Base-by-base conservation (phyloP, 2,797 vertebrate species). In the Lemur catta region DNA sequence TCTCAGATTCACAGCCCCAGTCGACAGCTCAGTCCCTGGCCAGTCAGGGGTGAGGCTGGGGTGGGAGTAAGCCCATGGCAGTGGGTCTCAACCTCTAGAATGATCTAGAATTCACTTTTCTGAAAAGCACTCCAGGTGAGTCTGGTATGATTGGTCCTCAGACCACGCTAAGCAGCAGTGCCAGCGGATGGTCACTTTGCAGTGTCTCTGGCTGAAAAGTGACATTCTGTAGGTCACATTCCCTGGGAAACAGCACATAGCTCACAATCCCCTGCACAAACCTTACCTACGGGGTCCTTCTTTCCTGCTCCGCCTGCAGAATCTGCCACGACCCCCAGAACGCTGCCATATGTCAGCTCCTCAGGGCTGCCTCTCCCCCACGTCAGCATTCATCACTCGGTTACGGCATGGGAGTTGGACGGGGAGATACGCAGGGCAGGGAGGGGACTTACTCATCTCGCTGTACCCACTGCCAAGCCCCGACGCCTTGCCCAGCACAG, bases 211-310 rank as follows among this genome's bases (percentile, higher is more conserved):
- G 6, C 10, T 48, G 9, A 38, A 18, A 86, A 69, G 35, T n/a
- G 13, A 4, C 52, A n/a, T 7, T 33, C 52, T 3, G 10, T 1
- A 63, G 41, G 35, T 33, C 14, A 38, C 2, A 10, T 17, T 43
- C 52, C 76, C 57, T 30, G 30, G 61, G 46, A 89, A 79, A 48
- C n/a, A 6, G 6, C 33, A 1, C 7, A 0, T 2, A 46, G 30
- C 33, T 67, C n/a, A 5, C 30, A 13, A 0, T 24, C 48, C 41
- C 78, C 10, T 6, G 14, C 24, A 1, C 0, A 0, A 2, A n/a
- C 24, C 38, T 41, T 30, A 6, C 69, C 17, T 26, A 3, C 2
- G 0, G n/a, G 35, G 13, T 12, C 71, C 69, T 52, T 35, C 79
- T 20, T 50, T 79, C 50, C 35, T 10, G 35, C 17, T 57, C n/a